Percentiles rank a stretch among this genome's conserved stretches.
phyloP scores from a whole-genome alignment of 2,113 vertebrate genomes.

The Pollimyrus isidori region DNA sequence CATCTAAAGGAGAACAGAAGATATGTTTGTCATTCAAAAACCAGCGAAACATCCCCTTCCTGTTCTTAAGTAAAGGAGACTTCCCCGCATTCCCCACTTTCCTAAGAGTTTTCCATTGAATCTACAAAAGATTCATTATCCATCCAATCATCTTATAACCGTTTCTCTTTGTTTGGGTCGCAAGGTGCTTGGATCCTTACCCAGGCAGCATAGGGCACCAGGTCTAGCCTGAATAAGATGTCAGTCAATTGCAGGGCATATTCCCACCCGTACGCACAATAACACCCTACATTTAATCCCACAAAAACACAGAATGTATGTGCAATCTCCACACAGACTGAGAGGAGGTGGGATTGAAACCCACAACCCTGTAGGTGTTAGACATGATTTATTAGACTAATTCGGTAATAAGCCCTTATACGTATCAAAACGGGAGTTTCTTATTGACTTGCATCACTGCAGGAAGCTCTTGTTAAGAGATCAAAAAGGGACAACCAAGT shows the following conservation, averaged over 20 bases:
- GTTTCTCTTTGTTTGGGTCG: neutral
- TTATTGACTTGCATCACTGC: neutral
- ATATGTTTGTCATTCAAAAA: neutral
- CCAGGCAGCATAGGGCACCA: neutral
- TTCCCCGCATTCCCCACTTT: neutral
- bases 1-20: neutral
- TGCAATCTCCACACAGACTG: neutral
- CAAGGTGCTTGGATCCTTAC: neutral
- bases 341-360: neutral
- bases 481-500: neutral
- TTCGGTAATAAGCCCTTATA: neutral
- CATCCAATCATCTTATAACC: neutral
- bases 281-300: neutral
- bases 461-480: neutral
- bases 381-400: neutral
- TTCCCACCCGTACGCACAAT: neutral
- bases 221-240: neutral
- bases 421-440: neutral
- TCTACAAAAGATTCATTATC: neutral
- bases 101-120: neutral
- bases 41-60: neutral
- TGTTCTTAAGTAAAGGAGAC: neutral
- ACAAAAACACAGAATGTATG: neutral
- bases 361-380: neutral
- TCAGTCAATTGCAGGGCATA: neutral